phyloP scores from a whole-genome alignment of 1,140 invertebrate genomes.

The Wiebesia pumilae region DNA sequence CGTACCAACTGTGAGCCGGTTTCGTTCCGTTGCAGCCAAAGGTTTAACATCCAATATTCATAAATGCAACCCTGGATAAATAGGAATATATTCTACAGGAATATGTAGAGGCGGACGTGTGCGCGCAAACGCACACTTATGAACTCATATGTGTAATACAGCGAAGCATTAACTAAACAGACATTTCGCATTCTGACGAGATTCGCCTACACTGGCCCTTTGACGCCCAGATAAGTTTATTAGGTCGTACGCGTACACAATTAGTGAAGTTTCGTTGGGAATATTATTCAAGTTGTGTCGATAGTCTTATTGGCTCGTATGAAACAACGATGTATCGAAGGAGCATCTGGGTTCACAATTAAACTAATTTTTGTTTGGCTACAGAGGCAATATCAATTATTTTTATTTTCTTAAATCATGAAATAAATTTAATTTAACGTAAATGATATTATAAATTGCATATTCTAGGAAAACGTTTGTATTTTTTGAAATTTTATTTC shows the following conservation, averaged over 20 bases:
- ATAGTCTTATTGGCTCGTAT: neutral
- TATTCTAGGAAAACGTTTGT: too few relatives aligned
- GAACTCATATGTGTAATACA: neutral
- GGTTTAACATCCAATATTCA: conserved; percentile 51
- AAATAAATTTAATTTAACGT: too few relatives aligned
- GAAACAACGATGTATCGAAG: too few relatives aligned
- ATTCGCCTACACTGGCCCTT: neutral
- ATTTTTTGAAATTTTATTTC: too few relatives aligned
- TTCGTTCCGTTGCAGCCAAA: neutral
- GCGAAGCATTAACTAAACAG: neutral
- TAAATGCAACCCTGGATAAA: conserved; percentile 38
- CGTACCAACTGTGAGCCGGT: neutral
- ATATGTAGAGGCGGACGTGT: too few relatives aligned
- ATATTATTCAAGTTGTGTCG: neutral
- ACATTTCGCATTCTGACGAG: neutral
- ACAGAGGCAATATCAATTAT: too few relatives aligned
- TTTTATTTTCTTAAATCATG: too few relatives aligned
- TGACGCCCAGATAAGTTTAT: neutral
- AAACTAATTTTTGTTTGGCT: too few relatives aligned
- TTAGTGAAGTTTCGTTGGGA: neutral
- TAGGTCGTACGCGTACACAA: neutral
- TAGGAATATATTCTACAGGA: too few relatives aligned
- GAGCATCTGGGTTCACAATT: too few relatives aligned
- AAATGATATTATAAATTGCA: too few relatives aligned
- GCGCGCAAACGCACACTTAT: neutral